Percentiles rank a stretch among this genome's conserved stretches.
Conservation (phyloP, 37 sponge, comb jelly and placozoan species). For the Bolinopsis microptera region DNA sequence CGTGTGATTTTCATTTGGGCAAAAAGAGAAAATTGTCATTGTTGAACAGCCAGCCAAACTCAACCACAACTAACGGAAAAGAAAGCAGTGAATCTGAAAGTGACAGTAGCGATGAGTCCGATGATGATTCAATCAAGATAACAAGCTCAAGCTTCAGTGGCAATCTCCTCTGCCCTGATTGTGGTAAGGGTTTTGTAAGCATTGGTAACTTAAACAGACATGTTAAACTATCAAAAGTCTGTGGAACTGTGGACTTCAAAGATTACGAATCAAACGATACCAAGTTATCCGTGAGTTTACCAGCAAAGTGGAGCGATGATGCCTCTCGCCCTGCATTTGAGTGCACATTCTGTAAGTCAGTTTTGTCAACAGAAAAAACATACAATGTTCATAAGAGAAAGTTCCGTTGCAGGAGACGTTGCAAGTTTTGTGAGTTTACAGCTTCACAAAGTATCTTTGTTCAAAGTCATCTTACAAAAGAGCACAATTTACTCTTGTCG, state of each 20-base stretch:
- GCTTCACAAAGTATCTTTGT: conserved; percentile 6
- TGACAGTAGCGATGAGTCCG: background rate
- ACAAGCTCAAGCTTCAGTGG: background rate
- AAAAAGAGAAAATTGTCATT: background rate
- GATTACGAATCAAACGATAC: background rate
- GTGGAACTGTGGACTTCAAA: background rate
- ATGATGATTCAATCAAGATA: background rate
- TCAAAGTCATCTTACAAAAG: background rate
- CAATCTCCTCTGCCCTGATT: background rate
- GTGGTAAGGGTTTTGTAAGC: background rate
- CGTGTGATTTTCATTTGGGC: background rate
- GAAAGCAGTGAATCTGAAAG: background rate
- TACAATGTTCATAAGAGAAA: background rate
- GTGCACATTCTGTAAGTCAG: background rate
- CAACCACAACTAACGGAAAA: background rate
- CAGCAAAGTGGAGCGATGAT: background rate
- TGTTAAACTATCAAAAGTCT: background rate
- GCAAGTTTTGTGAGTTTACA: conserved; percentile 27
- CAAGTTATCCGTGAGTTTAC: background rate
- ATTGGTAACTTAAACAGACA: background rate
- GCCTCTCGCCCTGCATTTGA: background rate
- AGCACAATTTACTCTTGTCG: background rate
- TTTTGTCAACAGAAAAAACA: background rate
- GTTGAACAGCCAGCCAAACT: background rate
- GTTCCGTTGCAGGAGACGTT: background rate